Conservation (phyloP, 2,113 vertebrate species). For the Pantherophis guttatus region DNA sequence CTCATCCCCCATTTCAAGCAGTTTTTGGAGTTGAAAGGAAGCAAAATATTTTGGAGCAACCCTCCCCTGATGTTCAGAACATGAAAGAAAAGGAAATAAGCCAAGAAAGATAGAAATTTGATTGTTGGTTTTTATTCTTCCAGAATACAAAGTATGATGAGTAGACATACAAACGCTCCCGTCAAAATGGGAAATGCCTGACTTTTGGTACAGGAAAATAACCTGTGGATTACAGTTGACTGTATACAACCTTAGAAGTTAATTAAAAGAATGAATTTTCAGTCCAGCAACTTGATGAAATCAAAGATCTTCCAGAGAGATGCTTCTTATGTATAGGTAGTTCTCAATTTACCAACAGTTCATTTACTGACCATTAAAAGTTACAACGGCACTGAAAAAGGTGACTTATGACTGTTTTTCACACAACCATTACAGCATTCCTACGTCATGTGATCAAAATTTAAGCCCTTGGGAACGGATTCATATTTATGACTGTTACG, state of each 20-base stretch:
- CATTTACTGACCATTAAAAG: not conserved
- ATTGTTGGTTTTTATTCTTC: not conserved
- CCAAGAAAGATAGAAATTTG: not conserved
- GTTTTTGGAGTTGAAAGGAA: not conserved
- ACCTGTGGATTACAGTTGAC: slow-evolving; percentile 23
- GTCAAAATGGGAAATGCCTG: not conserved
- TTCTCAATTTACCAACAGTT: not conserved
- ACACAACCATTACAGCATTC: not conserved
- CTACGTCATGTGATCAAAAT: not conserved
- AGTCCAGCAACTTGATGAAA: not conserved
- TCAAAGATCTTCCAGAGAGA: slow-evolving; percentile 16
- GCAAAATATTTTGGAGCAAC: not conserved
- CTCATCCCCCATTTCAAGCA: not conserved
- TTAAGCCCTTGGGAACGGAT: not conserved
- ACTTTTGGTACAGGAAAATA: slow-evolving; percentile 19
- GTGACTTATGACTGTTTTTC: not conserved
- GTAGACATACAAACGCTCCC: not conserved
- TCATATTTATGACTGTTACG: not conserved
- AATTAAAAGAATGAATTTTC: not conserved
- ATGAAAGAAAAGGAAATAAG: not conserved
- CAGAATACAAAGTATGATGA: not conserved
- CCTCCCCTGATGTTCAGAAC: not conserved
- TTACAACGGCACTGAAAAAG: not conserved
- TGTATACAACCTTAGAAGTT: slow-evolving; percentile 25
- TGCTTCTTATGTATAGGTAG: not conserved